phyloP scores from a whole-genome alignment of 2,113 vertebrate genomes.

The Ornithorhynchus anatinus region DNA sequence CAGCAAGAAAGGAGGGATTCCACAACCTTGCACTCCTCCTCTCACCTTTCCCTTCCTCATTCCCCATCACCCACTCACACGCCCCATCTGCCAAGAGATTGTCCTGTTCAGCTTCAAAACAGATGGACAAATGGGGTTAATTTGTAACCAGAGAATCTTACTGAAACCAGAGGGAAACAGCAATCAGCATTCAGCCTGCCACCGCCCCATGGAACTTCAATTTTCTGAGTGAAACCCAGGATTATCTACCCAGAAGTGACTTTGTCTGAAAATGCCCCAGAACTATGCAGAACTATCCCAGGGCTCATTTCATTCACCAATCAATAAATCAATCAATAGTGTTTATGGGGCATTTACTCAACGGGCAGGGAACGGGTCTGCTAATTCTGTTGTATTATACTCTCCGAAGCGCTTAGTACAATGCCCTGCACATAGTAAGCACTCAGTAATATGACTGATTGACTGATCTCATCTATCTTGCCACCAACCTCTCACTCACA shows the following conservation, averaged over 20 bases:
- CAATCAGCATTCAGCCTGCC: background rate
- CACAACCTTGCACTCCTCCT: background rate
- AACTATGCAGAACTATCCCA: background rate
- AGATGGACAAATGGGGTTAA: background rate
- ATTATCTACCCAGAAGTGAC: too few relatives aligned
- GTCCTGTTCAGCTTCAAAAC: background rate
- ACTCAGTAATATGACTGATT: too few relatives aligned
- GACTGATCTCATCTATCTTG: too few relatives aligned
- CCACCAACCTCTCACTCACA: too few relatives aligned
- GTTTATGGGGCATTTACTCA: too few relatives aligned
- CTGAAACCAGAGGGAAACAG: background rate
- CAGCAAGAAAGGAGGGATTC: background rate
- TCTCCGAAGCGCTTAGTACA: too few relatives aligned
- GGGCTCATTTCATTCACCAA: too few relatives aligned
- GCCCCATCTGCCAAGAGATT: background rate
- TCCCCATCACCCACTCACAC: background rate
- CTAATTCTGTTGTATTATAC: too few relatives aligned
- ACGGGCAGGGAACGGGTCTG: too few relatives aligned
- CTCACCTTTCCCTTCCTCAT: background rate
- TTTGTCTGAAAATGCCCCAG: too few relatives aligned
- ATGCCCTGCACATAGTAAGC: too few relatives aligned
- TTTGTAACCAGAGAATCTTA: background rate
- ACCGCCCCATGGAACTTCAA: background rate
- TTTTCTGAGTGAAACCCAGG: background rate
- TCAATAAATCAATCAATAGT: too few relatives aligned